Conservation (phyloP, 2,888 invertebrate species). For the Heliconius ethilla region DNA sequence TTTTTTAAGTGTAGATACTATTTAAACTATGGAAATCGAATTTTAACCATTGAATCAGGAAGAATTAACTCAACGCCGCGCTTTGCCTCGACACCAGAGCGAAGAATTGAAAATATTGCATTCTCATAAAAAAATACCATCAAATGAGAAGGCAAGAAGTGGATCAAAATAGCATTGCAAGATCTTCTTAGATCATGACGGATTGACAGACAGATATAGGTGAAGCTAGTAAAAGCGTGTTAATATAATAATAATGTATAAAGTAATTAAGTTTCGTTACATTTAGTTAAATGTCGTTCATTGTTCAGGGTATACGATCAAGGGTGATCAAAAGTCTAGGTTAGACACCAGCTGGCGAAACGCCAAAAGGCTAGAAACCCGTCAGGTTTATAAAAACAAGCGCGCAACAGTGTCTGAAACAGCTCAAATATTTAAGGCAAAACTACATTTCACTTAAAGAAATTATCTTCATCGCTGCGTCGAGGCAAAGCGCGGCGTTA, state of each 20-base stretch:
- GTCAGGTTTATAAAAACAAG: slow-evolving; percentile 40
- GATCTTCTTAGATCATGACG: no score
- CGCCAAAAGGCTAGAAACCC: slow-evolving; percentile 39
- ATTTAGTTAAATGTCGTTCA: slow-evolving; percentile 24
- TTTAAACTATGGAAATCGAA: background rate
- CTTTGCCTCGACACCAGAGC: no score
- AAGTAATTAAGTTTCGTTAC: slow-evolving; percentile 5
- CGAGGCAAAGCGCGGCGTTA: no score
- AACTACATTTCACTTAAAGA: background rate
- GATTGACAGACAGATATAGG: background rate
- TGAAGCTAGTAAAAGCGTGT: background rate
- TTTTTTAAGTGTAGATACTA: background rate
- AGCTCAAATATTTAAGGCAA: background rate
- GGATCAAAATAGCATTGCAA: no score
- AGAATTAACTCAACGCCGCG: no score
- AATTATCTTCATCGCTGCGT: background rate
- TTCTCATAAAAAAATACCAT: no score
- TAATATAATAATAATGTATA: background rate
- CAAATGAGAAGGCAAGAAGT: no score
- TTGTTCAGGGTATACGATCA: slow-evolving; percentile 39
- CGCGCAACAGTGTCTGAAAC: slow-evolving; percentile 38
- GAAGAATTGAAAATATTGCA: no score
- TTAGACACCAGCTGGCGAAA: slow-evolving; percentile 41
- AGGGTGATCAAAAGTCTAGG: slow-evolving; percentile 41
- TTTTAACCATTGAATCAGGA: background rate